phyloP scores from a whole-genome alignment of 2,113 vertebrate genomes.

The Nesogale talazaci region DNA sequence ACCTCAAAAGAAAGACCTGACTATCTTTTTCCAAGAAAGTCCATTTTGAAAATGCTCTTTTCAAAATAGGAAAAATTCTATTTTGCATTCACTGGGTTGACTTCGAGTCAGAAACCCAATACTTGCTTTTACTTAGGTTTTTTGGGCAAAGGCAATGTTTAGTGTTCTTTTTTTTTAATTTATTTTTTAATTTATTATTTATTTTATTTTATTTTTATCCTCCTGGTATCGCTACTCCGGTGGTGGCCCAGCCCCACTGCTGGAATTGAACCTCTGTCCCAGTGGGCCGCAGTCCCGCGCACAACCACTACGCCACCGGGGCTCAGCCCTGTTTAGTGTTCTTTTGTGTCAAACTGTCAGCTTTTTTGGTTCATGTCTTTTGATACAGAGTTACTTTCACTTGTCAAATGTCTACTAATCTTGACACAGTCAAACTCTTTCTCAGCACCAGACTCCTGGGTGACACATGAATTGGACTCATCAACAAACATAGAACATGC shows the following conservation, averaged over 20 bases:
- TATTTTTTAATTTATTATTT: too few relatives aligned
- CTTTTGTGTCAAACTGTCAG: not conserved
- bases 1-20: not conserved
- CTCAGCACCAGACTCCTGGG: not conserved
- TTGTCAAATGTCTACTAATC: not conserved
- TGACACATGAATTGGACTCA: not conserved
- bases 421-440: conserved; percentile 1
- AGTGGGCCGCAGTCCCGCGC: too few relatives aligned
- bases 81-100: not conserved
- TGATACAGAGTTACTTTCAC: not conserved
- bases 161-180: not conserved
- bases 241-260: too few relatives aligned
- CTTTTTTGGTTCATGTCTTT: not conserved
- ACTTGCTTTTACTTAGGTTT: not conserved
- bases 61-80: not conserved
- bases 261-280: too few relatives aligned
- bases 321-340: not conserved
- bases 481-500: not conserved
- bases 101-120: not conserved
- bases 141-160: not conserved
- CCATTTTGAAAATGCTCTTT: not conserved
- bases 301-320: too few relatives aligned
- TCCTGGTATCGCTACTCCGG: too few relatives aligned
- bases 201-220: too few relatives aligned
- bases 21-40: not conserved